Evolutionary conservation across 2,888 invertebrate species (phyloP).

Genomic region (Drosophila acutilabella): DNA sequence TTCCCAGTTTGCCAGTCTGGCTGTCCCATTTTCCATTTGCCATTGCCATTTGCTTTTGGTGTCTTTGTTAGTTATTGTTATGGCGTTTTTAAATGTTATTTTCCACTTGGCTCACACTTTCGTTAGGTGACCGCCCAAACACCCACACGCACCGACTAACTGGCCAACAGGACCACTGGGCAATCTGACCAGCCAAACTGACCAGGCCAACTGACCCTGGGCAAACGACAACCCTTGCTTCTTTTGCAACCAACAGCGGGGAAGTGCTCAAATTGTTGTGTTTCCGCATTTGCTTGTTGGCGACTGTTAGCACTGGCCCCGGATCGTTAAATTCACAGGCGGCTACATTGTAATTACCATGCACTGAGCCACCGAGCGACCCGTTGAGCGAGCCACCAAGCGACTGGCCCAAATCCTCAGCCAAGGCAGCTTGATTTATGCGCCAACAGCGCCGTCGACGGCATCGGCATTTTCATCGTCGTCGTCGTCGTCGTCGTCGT

Average conservation of each 20-base stretch:
- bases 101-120: conserved; percentile 81
- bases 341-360: conserved; percentile 80
- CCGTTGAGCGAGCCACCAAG: conserved; percentile 53
- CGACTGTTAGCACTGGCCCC: conserved; percentile 54
- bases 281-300: conserved; percentile 71
- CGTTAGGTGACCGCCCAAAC: conserved; percentile 65
- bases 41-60: conserved; percentile 80
- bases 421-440: conserved; percentile 78
- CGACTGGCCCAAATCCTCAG: conserved; percentile 72
- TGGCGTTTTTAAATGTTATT: conserved; percentile 81
- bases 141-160: conserved; percentile 55
- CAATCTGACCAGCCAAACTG: conserved; percentile 55
- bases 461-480: conserved; percentile 31
- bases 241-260: conserved; percentile 30
- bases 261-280: conserved; percentile 60
- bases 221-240: conserved; percentile 24
- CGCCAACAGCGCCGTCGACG: conserved; percentile 66
- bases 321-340: conserved; percentile 81
- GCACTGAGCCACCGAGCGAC: conserved; percentile 30
- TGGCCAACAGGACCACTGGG: conserved; percentile 9
- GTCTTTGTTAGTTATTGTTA: conserved; percentile 82
- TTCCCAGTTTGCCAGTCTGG: conserved; percentile 12
- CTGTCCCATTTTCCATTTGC: conserved; percentile 50
- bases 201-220: conserved; percentile 43
- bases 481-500: conserved; percentile 49